phyloP scores from a whole-genome alignment of 2,888 invertebrate species.

The Mechanitis messenoides region DNA sequence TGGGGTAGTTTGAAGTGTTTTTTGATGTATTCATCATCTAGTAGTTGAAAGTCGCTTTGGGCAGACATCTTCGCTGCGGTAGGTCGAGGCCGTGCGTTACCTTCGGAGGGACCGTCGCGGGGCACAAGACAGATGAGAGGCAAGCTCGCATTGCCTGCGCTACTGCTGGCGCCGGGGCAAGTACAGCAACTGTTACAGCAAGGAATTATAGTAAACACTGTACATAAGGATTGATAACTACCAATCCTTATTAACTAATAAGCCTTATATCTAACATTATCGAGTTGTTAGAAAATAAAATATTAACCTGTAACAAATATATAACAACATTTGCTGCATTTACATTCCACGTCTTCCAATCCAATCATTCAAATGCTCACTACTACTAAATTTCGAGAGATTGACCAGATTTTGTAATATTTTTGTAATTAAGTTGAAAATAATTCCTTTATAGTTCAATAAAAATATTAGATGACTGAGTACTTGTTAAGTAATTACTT shows the following conservation, averaged over 20 bases:
- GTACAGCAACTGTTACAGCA: slow-evolving; percentile 48
- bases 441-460: no score
- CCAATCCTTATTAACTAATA: not conserved
- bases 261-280: not conserved
- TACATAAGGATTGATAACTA: not conserved
- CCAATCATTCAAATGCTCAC: no score
- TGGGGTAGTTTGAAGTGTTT: slow-evolving; percentile 60
- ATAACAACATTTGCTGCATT: no score
- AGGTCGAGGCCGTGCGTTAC: slow-evolving; percentile 31
- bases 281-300: no score
- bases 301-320: no score
- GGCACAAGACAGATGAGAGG: slow-evolving; percentile 66
- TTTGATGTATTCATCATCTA: slow-evolving; percentile 58
- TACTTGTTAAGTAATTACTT: no score
- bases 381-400: no score
- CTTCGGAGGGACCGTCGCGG: slow-evolving; percentile 38
- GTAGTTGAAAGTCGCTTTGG: slow-evolving; percentile 43
- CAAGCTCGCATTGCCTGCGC: slow-evolving; percentile 37
- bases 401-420: no score
- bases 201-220: not conserved
- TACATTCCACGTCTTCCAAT: no score
- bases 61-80: slow-evolving; percentile 19
- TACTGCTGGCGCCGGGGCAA: slow-evolving; percentile 37
- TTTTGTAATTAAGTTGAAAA: no score
- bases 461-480: no score